Percentiles rank a stretch among this genome's conserved stretches.
Evolutionary conservation across 2,888 invertebrate genomes (phyloP).

Genomic region (Syrista parreyssii): DNA sequence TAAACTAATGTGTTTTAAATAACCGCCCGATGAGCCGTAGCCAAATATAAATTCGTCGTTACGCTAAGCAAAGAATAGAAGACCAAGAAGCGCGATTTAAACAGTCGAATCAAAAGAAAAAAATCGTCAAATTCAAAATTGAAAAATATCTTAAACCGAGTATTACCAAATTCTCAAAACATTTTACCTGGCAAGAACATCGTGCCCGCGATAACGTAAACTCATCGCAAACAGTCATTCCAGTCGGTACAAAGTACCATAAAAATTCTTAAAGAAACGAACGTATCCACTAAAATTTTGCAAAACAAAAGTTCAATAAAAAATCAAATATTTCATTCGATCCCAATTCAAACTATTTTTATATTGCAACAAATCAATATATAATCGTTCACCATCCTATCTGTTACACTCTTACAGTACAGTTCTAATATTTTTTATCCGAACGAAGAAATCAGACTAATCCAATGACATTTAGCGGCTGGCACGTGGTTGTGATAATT

Average conservation of each 20-base stretch:
- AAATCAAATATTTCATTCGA: neutral
- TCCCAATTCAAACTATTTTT: neutral
- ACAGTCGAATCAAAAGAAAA: neutral
- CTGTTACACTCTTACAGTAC: neutral
- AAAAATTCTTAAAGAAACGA: neutral
- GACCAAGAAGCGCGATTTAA: neutral
- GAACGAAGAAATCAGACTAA: neutral
- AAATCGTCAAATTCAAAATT: too few species aligned
- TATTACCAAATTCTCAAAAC: neutral
- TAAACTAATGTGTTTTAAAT: neutral
- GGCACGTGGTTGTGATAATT: neutral
- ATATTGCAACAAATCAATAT: neutral
- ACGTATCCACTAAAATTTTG: neutral
- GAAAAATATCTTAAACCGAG: neutral
- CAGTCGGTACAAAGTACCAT: neutral
- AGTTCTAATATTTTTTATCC: neutral
- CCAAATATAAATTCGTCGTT: neutral
- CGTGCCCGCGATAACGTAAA: conserved; percentile 18
- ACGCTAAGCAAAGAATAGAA: neutral
- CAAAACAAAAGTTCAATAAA: neutral
- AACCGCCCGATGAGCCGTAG: neutral
- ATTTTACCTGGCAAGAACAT: conserved; percentile 15
- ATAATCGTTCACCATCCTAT: neutral
- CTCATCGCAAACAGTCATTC: conserved; percentile 12
- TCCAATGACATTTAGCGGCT: neutral